These are phyloP conservation scores for Drosophila leontia DNA, from an alignment of 1,140 invertebrate genomes.

Conservation along the genomic window DNA sequence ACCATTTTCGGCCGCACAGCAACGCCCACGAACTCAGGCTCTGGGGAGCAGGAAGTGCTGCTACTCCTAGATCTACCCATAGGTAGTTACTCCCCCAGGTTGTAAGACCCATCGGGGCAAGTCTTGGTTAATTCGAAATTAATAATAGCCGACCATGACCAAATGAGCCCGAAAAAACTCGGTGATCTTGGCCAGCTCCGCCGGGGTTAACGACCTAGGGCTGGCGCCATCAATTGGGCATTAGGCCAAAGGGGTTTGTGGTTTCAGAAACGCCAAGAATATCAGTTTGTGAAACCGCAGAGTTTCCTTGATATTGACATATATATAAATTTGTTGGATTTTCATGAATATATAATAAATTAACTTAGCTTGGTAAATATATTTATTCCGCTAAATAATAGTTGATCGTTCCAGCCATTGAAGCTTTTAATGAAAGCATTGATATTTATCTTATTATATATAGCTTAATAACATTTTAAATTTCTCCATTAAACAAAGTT, in stretches of 20 bases:
- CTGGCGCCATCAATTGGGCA: conserved; percentile 66
- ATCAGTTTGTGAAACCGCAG: background rate
- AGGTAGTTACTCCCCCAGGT: conserved; percentile 21
- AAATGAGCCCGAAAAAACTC: conserved; percentile 40
- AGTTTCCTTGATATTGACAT: conserved; percentile 1
- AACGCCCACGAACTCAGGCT: conserved; percentile 49
- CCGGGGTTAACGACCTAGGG: conserved; percentile 56
- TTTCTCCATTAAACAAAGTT: background rate
- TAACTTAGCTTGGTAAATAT: background rate
- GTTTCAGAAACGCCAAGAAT: conserved; percentile 5
- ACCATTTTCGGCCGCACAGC: conserved; percentile 65
- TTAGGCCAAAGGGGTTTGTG: conserved; percentile 39
- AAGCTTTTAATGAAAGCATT: background rate
- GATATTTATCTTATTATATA: background rate
- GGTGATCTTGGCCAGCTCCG: conserved; percentile 9
- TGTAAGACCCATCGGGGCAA: conserved; percentile 38
- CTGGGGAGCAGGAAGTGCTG: conserved; percentile 64
- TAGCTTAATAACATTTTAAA: background rate
- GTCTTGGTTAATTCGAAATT: conserved; percentile 79
- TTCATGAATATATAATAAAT: background rate
- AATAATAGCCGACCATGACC: conserved; percentile 73
- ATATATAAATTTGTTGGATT: background rate
- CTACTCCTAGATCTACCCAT: conserved; percentile 4
- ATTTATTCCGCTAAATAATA: background rate
- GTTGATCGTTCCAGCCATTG: background rate